phyloP scores from a whole-genome alignment of 2,113 vertebrate genomes.

The Sylvilagus bachmani region DNA sequence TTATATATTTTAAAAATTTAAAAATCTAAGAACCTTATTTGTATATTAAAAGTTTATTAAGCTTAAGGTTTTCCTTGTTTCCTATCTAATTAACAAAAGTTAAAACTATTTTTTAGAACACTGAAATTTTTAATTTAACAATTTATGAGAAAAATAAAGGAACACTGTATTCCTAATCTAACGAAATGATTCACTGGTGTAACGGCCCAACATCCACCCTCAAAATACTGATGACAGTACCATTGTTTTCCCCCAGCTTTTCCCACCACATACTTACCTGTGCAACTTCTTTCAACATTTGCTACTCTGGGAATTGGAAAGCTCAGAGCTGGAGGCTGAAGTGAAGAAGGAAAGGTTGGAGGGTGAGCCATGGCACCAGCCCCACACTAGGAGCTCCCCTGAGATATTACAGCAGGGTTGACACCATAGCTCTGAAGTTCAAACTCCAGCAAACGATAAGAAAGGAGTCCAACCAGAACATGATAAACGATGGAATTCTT shows the following conservation, averaged over 20 bases:
- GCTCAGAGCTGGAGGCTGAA: constrained; percentile 83
- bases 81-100: neutral
- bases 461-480: constrained; percentile 82
- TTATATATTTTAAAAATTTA: neutral
- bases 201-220: constrained; percentile 68
- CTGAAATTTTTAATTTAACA: constrained; percentile 34
- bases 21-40: neutral
- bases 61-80: constrained; percentile 7
- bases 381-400: constrained; percentile 79
- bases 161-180: constrained; percentile 39
- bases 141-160: neutral
- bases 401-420: constrained; percentile 80
- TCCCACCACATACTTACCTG: constrained; percentile 78
- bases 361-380: constrained; percentile 80
- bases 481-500: constrained; percentile 79
- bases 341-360: constrained; percentile 83
- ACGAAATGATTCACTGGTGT: constrained; percentile 50
- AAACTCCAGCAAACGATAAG: constrained; percentile 80
- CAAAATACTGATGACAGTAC: constrained; percentile 53
- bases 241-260: constrained; percentile 49
- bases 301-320: constrained; percentile 83
- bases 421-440: constrained; percentile 81
- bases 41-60: neutral
- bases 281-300: constrained; percentile 84
- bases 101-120: constrained; percentile 50